Percentiles rank a stretch among this genome's conserved stretches.
These are phyloP conservation scores for Poecile montanus DNA, from an alignment of 2,797 vertebrate species.

Conservation along the genomic window DNA sequence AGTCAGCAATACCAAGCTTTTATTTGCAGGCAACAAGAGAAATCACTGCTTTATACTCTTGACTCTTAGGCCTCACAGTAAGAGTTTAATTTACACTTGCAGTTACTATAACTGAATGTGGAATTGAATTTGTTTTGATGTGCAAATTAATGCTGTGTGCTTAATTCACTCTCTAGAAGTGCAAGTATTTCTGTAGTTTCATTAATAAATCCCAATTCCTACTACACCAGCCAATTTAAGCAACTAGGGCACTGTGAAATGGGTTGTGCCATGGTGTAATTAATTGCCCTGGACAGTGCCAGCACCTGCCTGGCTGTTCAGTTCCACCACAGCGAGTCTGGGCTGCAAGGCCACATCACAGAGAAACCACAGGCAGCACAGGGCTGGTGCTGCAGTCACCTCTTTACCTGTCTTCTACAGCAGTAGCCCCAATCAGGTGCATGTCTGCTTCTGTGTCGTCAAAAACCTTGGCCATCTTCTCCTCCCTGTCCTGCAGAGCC, in stretches of 20 bases:
- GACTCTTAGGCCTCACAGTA: neutral
- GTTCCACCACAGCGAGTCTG: fast-evolving
- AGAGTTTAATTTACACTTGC: neutral
- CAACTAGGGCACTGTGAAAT: slow-evolving; percentile 16
- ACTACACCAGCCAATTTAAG: slow-evolving; percentile 7
- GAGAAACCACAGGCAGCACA: neutral
- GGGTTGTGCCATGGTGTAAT: neutral
- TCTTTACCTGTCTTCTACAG: slow-evolving; percentile 94
- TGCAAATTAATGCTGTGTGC: neutral
- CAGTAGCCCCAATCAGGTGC: slow-evolving; percentile 95
- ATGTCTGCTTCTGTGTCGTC: slow-evolving; percentile 92
- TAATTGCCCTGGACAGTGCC: neutral
- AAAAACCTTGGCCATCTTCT: slow-evolving; percentile 89
- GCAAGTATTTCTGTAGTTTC: neutral
- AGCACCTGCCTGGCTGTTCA: neutral
- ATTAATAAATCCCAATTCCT: slow-evolving; percentile 42
- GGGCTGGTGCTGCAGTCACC: neutral
- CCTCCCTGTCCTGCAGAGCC: slow-evolving; percentile 93
- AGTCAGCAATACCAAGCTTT: neutral
- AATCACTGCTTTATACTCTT: neutral
- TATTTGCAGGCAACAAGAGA: neutral
- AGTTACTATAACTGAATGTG: neutral
- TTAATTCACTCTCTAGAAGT: neutral
- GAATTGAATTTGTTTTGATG: slow-evolving; percentile 39
- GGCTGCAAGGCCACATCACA: fast-evolving